These are phyloP conservation scores for Cyprinus carpio DNA, from an alignment of 2,113 vertebrate genomes.

Conservation along the genomic window DNA sequence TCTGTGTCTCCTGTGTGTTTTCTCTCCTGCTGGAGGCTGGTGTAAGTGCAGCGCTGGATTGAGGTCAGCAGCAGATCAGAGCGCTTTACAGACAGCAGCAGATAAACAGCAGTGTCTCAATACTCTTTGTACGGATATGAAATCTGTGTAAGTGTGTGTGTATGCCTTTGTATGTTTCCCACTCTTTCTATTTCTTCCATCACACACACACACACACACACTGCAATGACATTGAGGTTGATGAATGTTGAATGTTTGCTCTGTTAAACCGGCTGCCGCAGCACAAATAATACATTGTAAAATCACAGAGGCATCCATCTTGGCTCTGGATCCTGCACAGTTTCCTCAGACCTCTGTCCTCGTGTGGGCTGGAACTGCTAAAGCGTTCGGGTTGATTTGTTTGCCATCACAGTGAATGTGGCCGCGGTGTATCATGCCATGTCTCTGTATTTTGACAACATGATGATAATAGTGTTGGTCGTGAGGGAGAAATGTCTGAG, in stretches of 20 bases:
- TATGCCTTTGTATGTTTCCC: conserved; percentile 21
- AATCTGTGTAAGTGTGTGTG: neutral
- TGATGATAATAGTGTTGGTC: neutral
- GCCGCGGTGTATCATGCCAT: neutral
- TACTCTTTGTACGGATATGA: neutral
- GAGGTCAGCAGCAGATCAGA: conserved; percentile 43
- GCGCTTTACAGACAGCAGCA: neutral
- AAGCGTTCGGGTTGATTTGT: conserved; percentile 24
- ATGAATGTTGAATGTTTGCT: conserved; percentile 25
- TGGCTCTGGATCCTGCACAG: conserved; percentile 8
- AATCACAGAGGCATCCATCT: conserved; percentile 35
- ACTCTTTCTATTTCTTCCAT: conserved; percentile 3
- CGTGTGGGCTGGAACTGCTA: conserved; percentile 25
- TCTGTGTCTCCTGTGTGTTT: neutral
- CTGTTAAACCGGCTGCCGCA: conserved; percentile 16
- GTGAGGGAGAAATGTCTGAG: neutral
- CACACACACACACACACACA: neutral
- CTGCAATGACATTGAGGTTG: neutral
- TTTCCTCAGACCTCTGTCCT: conserved; percentile 41
- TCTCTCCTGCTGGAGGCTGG: neutral
- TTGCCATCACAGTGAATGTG: conserved; percentile 16
- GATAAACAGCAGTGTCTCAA: conserved; percentile 8
- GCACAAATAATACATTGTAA: conserved; percentile 31
- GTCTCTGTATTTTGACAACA: neutral
- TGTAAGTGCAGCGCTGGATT: conserved; percentile 38